Conservation (phyloP, 2,888 invertebrate species). For the Mesoligia furuncula region DNA sequence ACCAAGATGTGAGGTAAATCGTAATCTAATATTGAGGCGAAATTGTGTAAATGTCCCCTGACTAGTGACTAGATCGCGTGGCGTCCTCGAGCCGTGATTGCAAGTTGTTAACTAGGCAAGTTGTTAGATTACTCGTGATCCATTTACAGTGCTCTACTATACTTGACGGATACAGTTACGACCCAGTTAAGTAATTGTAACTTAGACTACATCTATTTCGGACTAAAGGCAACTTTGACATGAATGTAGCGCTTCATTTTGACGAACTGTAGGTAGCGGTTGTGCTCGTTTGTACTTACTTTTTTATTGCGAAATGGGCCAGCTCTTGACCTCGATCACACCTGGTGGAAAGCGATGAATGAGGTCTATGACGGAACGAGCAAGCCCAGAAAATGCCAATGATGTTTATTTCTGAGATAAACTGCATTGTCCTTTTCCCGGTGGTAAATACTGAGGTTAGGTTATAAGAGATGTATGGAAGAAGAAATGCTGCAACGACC, state of each 20-base stretch:
- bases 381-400: neutral
- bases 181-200: slow-evolving; percentile 66
- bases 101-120: slow-evolving; percentile 70
- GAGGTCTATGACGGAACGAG: neutral
- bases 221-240: slow-evolving; percentile 42
- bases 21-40: slow-evolving; percentile 47
- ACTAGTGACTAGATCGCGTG: slow-evolving; percentile 65
- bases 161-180: slow-evolving; percentile 66
- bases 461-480: neutral
- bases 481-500: neutral
- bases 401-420: neutral
- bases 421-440: neutral
- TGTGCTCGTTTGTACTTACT: neutral
- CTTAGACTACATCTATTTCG: slow-evolving; percentile 61
- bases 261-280: neutral
- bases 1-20: slow-evolving; percentile 31
- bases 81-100: slow-evolving; percentile 65
- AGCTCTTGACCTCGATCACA: neutral
- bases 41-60: slow-evolving; percentile 54
- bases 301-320: neutral
- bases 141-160: slow-evolving; percentile 66
- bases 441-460: neutral
- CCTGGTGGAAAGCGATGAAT: neutral
- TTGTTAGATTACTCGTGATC: slow-evolving; percentile 68
- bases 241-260: slow-evolving; percentile 17